phyloP scores from a whole-genome alignment of 2,113 vertebrate genomes.

The Aythya baeri region DNA sequence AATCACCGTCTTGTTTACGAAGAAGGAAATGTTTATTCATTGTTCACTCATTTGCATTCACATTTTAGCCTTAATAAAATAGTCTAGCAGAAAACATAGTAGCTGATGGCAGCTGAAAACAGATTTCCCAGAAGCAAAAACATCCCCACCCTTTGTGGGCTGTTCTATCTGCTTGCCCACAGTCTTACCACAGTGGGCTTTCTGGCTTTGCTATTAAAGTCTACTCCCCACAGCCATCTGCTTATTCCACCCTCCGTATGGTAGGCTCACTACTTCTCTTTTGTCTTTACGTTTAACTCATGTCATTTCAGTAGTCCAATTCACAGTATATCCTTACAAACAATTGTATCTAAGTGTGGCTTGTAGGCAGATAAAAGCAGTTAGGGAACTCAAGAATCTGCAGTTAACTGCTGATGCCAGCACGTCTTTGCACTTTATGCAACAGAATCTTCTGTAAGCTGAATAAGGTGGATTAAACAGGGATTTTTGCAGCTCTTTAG shows the following conservation, averaged over 20 bases:
- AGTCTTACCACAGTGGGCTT: neutral
- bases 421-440: neutral
- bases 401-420: conserved; percentile 28
- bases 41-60: neutral
- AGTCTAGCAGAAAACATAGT: neutral
- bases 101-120: neutral
- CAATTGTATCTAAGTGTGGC: neutral
- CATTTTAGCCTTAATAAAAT: neutral
- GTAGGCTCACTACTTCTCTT: neutral
- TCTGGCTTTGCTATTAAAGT: neutral
- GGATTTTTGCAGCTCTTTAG: neutral
- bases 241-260: neutral
- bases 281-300: neutral
- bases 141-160: neutral
- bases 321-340: neutral
- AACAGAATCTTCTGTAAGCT: conserved; percentile 39
- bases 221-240: neutral
- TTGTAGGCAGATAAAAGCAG: neutral
- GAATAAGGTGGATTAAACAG: neutral
- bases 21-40: neutral
- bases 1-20: neutral
- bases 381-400: neutral
- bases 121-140: neutral
- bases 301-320: neutral
- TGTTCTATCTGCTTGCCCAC: accelerated